Conservation (phyloP, 2,888 invertebrate genomes). For the Yponomeuta evonymella region DNA sequence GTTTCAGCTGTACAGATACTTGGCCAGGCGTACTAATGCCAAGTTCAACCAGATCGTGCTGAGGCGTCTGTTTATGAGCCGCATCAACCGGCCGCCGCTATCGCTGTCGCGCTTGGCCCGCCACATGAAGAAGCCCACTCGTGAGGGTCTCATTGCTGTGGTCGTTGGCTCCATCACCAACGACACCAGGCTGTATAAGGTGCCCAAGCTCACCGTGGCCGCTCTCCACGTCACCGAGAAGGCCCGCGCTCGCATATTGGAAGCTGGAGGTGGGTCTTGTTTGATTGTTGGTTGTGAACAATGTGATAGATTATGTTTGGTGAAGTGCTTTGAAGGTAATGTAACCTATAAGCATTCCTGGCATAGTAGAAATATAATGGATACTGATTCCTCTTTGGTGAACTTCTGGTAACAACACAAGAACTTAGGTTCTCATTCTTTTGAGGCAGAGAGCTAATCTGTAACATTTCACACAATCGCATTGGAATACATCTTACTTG, state of each 20-base stretch:
- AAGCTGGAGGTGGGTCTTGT: slow-evolving; percentile 86
- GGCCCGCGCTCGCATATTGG: slow-evolving; percentile 96
- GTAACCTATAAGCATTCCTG: too few species aligned
- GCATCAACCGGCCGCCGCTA: slow-evolving; percentile 94
- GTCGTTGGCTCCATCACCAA: slow-evolving; percentile 97
- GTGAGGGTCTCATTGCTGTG: slow-evolving; percentile 91
- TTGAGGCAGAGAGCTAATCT: too few species aligned
- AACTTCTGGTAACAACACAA: too few species aligned
- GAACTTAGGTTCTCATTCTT: too few species aligned
- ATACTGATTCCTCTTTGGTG: too few species aligned
- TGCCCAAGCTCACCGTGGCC: slow-evolving; percentile 96
- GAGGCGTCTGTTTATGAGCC: slow-evolving; percentile 98
- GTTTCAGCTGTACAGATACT: slow-evolving; percentile 93
- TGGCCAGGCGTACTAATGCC: slow-evolving; percentile 95
- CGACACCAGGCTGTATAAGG: slow-evolving; percentile 91
- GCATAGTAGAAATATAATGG: too few species aligned
- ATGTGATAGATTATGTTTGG: slow-evolving; percentile 6
- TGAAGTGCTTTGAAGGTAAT: neutral
- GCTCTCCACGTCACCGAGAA: slow-evolving; percentile 95
- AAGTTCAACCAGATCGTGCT: slow-evolving; percentile 98
- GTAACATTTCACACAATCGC: too few species aligned
- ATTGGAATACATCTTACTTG: too few species aligned
- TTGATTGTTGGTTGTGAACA: slow-evolving; percentile 10
- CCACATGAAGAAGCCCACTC: slow-evolving; percentile 89
- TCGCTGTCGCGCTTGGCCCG: slow-evolving; percentile 91